phyloP scores from a whole-genome alignment of 1,140 invertebrate species.

The Philotrypesis tridentata region DNA sequence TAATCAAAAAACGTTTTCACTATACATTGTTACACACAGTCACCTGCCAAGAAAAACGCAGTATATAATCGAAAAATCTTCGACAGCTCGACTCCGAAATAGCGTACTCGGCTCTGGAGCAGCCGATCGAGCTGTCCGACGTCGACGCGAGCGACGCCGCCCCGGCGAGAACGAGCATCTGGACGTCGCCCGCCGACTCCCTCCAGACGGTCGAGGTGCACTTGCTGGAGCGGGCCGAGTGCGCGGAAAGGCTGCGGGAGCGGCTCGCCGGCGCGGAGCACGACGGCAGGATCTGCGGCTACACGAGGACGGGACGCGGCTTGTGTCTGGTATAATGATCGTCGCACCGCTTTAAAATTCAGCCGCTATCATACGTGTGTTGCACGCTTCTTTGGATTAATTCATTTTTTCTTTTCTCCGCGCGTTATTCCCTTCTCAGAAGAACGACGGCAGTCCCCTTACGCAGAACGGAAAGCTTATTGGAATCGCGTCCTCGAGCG shows the following conservation, averaged over 20 bases:
- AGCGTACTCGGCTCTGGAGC: conserved; percentile 14
- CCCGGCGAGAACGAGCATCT: conserved; percentile 5
- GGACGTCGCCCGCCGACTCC: conserved; percentile 13
- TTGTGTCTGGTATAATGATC: conserved; percentile 21
- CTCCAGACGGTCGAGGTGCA: conserved; percentile 4
- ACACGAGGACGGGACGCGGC: conserved; percentile 15
- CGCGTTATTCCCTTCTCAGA: background rate
- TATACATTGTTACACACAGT: too few species aligned
- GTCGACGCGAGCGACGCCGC: background rate
- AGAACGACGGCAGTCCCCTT: conserved; percentile 14
- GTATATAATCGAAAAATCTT: too few species aligned
- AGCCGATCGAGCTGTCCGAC: conserved; percentile 16
- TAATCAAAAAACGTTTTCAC: too few species aligned
- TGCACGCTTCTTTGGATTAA: too few species aligned
- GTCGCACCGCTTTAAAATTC: background rate
- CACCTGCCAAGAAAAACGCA: too few species aligned
- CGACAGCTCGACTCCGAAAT: conserved; percentile 33
- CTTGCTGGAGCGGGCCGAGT: background rate
- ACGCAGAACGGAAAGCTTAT: conserved; percentile 2
- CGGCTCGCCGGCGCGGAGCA: conserved; percentile 8
- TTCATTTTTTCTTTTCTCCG: background rate
- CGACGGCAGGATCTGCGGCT: conserved; percentile 34
- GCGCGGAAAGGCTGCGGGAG: background rate
- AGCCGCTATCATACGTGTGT: too few species aligned
- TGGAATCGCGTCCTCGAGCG: conserved; percentile 21